Conservation (phyloP, 2,797 vertebrate species). For the Neoniphon sammara region DNA sequence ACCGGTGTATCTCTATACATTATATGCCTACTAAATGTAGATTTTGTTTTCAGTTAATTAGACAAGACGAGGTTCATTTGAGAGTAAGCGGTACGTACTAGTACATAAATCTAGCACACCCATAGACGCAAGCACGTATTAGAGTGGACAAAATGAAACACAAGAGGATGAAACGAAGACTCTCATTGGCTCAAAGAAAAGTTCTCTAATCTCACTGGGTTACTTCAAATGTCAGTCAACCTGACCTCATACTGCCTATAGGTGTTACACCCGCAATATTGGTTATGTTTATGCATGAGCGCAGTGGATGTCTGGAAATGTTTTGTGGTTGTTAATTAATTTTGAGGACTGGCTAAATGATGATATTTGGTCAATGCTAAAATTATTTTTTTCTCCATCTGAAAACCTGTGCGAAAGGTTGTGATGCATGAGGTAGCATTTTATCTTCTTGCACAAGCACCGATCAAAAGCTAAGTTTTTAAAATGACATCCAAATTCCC, state of each 20-base stretch:
- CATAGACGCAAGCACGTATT: not conserved
- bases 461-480: too few species aligned
- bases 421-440: too few species aligned
- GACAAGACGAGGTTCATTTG: not conserved
- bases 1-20: not conserved
- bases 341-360: too few species aligned
- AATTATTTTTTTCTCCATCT: too few species aligned
- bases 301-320: not conserved
- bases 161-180: constrained; percentile 43
- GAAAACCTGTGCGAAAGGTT: too few species aligned
- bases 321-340: not conserved
- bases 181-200: constrained; percentile 60
- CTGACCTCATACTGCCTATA: not conserved
- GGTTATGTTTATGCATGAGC: constrained; percentile 20
- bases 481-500: not conserved
- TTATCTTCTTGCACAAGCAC: too few species aligned
- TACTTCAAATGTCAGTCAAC: constrained; percentile 49
- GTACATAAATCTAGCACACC: constrained; percentile 36
- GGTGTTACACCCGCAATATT: too few species aligned
- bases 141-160: constrained; percentile 9
- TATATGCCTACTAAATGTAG: rapidly evolving
- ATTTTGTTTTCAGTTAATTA: not conserved
- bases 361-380: too few species aligned
- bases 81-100: constrained; percentile 3
- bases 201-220: constrained; percentile 42